Conservation (phyloP, 2,888 invertebrate genomes). For the Polyommatus icarus region DNA sequence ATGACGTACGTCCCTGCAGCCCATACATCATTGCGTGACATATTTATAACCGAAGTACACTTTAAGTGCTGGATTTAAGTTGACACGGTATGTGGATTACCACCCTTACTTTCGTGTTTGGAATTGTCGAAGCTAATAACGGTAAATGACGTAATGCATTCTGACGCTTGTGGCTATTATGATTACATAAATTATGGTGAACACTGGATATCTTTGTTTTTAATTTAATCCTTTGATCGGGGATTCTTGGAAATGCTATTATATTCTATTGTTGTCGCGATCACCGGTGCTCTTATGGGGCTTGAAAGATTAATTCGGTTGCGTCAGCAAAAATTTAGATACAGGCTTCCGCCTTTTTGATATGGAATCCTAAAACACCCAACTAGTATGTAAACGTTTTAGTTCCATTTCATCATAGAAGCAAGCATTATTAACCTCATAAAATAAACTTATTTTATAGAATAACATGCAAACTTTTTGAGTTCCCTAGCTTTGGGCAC, state of each 20-base stretch:
- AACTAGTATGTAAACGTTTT: background rate
- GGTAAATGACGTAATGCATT: constrained; percentile 18
- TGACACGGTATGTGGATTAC: constrained; percentile 26
- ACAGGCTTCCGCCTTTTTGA: background rate
- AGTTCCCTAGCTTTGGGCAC: constrained; percentile 8
- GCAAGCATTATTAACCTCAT: background rate
- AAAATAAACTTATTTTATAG: constrained; percentile 12
- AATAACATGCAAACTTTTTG: constrained; percentile 22
- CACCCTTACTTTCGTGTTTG: constrained; percentile 18
- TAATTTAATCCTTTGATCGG: background rate
- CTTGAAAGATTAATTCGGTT: too few relatives aligned
- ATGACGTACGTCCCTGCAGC: constrained; percentile 40
- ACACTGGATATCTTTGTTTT: background rate
- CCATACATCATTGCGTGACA: constrained; percentile 40
- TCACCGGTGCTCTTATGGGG: too few relatives aligned
- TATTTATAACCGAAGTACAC: constrained; percentile 35
- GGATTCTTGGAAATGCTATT: too few relatives aligned
- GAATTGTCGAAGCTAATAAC: constrained; percentile 20
- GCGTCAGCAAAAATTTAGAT: background rate
- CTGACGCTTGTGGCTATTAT: background rate
- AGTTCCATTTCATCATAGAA: background rate
- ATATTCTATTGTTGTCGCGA: too few relatives aligned
- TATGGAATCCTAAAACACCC: background rate
- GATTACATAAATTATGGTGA: constrained; percentile 6
- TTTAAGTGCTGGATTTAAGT: constrained; percentile 28